Evolutionary conservation across 2,797 vertebrate species (phyloP).

Genomic region (Myotis daubentonii): DNA sequence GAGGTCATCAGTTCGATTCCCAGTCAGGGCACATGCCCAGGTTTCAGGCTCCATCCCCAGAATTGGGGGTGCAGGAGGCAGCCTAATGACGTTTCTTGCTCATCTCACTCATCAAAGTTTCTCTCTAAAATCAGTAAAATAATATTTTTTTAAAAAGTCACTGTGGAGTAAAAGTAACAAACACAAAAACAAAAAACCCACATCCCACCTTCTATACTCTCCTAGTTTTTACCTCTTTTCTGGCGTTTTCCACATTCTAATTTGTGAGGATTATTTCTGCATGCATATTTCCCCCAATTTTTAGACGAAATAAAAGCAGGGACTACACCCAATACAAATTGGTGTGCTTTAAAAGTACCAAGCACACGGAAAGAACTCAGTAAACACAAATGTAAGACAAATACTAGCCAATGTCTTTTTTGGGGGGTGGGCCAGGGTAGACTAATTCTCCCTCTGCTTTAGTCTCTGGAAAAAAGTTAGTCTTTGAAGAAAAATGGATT

Average conservation of each 20-base stretch:
- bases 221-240: background rate
- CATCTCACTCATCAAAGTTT: no score
- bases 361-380: background rate
- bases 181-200: no score
- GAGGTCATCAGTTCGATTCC: no score
- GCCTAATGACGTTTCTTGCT: no score
- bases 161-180: no score
- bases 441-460: background rate
- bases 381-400: background rate
- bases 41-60: no score
- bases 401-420: background rate
- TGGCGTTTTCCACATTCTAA: background rate
- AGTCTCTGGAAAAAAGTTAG: background rate
- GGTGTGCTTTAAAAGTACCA: background rate
- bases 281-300: background rate
- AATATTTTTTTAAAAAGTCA: no score
- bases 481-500: conserved; percentile 29
- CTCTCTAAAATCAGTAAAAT: no score
- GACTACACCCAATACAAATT: background rate
- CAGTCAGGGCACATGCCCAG: no score
- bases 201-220: background rate
- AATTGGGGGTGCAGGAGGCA: no score
- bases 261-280: conserved; percentile 21
- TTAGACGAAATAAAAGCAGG: conserved; percentile 27
- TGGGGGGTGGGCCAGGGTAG: background rate